Conservation (phyloP, 2,797 vertebrate genomes). For the Gastrophryne carolinensis region DNA sequence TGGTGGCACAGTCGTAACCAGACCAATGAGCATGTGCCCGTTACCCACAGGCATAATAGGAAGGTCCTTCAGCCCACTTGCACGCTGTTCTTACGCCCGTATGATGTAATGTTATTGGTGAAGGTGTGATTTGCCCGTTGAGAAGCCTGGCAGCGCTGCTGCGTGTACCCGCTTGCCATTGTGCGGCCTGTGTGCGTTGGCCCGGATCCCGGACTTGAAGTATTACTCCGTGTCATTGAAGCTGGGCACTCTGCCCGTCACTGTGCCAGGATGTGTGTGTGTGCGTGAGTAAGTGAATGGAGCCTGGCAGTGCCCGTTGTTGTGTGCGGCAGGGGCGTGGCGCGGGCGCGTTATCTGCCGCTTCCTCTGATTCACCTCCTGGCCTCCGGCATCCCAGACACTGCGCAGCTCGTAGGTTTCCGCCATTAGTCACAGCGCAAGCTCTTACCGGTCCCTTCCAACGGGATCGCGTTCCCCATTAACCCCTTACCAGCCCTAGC, state of each 20-base stretch:
- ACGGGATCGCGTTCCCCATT: not conserved
- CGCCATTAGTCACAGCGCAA: slow-evolving; percentile 18
- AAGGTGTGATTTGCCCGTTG: not conserved
- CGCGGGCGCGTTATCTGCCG: slow-evolving; percentile 5
- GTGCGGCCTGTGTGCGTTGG: not conserved
- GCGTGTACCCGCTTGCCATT: not conserved
- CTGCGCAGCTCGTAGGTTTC: slow-evolving; percentile 34
- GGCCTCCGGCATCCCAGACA: slow-evolving; percentile 26
- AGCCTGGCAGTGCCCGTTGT: slow-evolving; percentile 21
- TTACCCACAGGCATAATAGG: too few relatives aligned
- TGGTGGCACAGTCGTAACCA: too few relatives aligned
- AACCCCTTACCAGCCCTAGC: not conserved
- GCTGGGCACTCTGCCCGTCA: slow-evolving; percentile 29
- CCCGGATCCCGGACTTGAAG: not conserved
- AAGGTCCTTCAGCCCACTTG: too few relatives aligned
- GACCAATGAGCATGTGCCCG: too few relatives aligned
- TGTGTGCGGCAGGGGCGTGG: slow-evolving; percentile 39
- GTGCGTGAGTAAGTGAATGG: not conserved
- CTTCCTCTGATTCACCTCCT: slow-evolving; percentile 43
- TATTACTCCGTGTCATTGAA: slow-evolving; percentile 4
- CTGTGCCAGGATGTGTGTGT: not conserved
- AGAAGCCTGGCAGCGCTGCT: not conserved
- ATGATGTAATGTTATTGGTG: not conserved
- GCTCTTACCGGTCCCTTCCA: not conserved
- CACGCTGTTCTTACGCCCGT: not conserved